Evolutionary conservation across 2,888 invertebrate species (phyloP).

Genomic region (Ceramica pisi): DNA sequence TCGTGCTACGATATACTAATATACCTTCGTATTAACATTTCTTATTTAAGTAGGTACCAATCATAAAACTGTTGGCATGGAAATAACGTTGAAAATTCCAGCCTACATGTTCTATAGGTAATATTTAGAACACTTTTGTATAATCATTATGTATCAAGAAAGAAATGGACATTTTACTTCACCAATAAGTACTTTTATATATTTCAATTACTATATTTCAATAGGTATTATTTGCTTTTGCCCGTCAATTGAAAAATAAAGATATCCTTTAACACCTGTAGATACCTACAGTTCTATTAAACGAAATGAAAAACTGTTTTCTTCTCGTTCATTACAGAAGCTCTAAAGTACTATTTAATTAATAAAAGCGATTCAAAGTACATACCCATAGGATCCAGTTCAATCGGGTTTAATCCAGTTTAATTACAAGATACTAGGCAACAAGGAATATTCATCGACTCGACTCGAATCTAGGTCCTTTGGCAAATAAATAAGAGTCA

Average conservation of each 20-base stretch:
- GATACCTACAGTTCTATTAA: no score
- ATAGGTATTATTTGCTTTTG: no score
- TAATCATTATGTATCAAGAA: no score
- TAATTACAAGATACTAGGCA: conserved; percentile 54
- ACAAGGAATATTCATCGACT: conserved; percentile 53
- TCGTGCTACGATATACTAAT: no score
- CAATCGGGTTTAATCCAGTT: conserved; percentile 52
- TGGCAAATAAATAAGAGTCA: conserved; percentile 57
- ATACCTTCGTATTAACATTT: no score
- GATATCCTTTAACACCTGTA: no score
- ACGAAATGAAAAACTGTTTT: conserved; percentile 18
- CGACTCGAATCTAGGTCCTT: conserved; percentile 51
- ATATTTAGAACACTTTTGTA: no score
- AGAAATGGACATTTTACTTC: not conserved
- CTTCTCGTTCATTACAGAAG: conserved; percentile 14
- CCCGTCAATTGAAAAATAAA: not conserved
- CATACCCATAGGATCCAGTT: conserved; percentile 26
- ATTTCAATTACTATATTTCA: no score
- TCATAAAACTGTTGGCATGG: no score
- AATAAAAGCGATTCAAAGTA: conserved; percentile 35
- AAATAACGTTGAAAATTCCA: no score
- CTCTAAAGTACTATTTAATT: conserved; percentile 45
- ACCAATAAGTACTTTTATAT: not conserved
- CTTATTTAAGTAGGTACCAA: no score
- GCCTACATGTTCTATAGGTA: no score